phyloP scores from a whole-genome alignment of 2,113 vertebrate genomes.

The Mus pahari region DNA sequence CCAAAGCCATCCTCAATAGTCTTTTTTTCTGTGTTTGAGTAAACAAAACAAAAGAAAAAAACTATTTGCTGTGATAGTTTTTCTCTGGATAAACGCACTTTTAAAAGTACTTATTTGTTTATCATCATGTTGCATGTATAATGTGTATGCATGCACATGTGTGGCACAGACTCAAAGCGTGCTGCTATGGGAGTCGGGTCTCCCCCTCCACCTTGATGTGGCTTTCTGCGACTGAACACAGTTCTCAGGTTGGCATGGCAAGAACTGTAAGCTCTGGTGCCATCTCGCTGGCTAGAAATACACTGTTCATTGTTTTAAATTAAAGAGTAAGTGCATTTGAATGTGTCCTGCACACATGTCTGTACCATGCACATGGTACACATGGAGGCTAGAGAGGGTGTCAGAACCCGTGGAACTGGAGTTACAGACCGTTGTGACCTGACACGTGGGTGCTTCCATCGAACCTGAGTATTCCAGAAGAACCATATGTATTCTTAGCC shows the following conservation, averaged over 20 bases:
- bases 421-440: neutral
- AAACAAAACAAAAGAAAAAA: neutral
- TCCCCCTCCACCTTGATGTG: neutral
- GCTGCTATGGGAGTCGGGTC: neutral
- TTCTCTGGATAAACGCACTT: constrained; percentile 3
- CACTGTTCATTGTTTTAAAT: neutral
- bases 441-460: neutral
- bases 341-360: neutral
- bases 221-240: no score
- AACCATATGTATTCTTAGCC: neutral
- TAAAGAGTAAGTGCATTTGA: neutral
- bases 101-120: neutral
- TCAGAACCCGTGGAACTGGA: neutral
- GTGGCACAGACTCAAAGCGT: neutral
- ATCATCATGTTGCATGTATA: no score
- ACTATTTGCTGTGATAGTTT: neutral
- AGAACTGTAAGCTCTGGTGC: neutral
- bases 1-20: constrained; percentile 60
- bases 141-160: neutral
- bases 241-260: neutral
- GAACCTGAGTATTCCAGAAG: neutral
- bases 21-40: neutral
- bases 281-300: neutral
- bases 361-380: neutral
- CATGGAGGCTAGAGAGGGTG: neutral